These are phyloP conservation scores for Daphoenositta chrysoptera DNA, from an alignment of 2,113 vertebrate species.

Conservation along the genomic window DNA sequence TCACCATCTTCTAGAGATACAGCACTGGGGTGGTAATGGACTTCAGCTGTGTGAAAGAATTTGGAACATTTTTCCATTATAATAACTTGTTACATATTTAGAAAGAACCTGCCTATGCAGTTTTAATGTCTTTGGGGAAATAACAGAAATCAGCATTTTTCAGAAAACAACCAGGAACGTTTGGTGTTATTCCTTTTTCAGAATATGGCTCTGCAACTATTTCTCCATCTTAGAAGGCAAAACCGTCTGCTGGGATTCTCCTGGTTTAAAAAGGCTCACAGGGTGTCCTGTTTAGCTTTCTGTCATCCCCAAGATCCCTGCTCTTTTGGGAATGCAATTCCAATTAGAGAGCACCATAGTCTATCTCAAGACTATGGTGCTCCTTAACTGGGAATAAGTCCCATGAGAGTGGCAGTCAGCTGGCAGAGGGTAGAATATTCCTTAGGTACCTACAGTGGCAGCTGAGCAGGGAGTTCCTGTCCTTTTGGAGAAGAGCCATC, in stretches of 20 bases:
- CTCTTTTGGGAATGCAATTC: not conserved
- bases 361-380: not conserved
- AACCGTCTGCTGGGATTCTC: not conserved
- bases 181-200: not conserved
- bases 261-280: not conserved
- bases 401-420: not conserved
- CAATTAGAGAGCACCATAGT: not conserved
- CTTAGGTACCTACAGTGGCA: not conserved
- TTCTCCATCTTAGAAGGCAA: not conserved
- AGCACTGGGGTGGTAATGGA: not conserved
- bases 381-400: not conserved
- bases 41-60: slow-evolving; percentile 41
- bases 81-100: not conserved
- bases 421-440: not conserved
- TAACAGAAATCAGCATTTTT: not conserved
- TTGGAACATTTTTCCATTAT: not conserved
- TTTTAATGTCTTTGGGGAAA: not conserved
- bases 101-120: not conserved
- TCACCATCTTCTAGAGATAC: not conserved
- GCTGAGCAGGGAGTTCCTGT: not conserved
- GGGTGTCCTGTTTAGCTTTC: not conserved
- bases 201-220: not conserved
- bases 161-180: not conserved
- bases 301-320: not conserved
- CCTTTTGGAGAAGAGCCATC: not conserved